Percentiles rank a stretch among this genome's conserved stretches.
These are phyloP conservation scores for Epinephelus lanceolatus DNA, from an alignment of 2,113 vertebrate genomes.

Conservation along the genomic window DNA sequence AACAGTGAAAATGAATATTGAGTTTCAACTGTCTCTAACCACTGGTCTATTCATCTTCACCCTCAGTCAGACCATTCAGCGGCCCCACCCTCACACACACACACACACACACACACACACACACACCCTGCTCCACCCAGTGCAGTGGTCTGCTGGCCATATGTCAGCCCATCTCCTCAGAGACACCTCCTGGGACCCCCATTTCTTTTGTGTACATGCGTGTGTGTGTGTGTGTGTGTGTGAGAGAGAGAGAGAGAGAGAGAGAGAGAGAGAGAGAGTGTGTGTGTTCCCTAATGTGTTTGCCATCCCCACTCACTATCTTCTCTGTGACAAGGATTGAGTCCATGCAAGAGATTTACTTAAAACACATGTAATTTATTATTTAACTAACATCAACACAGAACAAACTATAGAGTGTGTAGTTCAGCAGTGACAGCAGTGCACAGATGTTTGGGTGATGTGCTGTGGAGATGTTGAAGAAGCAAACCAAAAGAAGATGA, in stretches of 20 bases:
- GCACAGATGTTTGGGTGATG: neutral
- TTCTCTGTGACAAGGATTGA: neutral
- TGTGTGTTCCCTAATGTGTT: conserved; percentile 31
- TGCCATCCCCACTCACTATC: conserved; percentile 54
- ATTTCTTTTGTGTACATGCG: conserved; percentile 59
- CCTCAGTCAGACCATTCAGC: conserved; percentile 70
- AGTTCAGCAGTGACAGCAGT: neutral
- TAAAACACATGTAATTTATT: neutral
- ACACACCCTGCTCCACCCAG: conserved; percentile 70
- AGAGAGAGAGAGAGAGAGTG: conserved; percentile 6
- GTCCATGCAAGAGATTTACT: neutral
- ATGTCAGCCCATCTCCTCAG: conserved; percentile 80
- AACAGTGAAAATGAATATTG: conserved; percentile 81
- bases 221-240: conserved; percentile 38
- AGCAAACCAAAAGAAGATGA: neutral
- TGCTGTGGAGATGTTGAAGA: neutral
- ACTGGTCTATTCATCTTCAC: conserved; percentile 74
- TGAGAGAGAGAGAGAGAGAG: neutral
- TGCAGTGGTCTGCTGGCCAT: conserved; percentile 82
- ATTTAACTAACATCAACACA: neutral
- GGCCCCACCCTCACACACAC: conserved; percentile 69
- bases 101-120: conserved; percentile 35
- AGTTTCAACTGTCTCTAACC: conserved; percentile 81
- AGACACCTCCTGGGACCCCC: conserved; percentile 67
- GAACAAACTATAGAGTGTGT: neutral